phyloP scores from a whole-genome alignment of 1,140 invertebrate species.

The Penaeus indicus region DNA sequence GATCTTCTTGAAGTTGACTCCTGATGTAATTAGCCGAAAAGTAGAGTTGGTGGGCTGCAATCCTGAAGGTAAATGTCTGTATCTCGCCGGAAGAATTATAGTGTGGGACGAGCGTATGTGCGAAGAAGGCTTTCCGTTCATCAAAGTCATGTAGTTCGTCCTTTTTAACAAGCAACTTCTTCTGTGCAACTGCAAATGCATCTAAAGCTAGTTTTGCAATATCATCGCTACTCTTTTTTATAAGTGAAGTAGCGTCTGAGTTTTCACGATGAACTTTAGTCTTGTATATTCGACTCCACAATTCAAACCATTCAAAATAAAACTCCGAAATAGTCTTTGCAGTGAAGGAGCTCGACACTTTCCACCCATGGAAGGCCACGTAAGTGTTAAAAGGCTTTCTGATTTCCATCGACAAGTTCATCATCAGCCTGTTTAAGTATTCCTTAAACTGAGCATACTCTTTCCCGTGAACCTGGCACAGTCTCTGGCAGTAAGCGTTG shows the following conservation, averaged over 20 bases:
- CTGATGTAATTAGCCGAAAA: slow-evolving; percentile 31
- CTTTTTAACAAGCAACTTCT: background rate
- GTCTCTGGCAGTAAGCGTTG: slow-evolving; percentile 26
- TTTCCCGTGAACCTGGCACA: background rate
- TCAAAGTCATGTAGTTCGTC: background rate
- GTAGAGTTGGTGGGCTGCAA: slow-evolving; percentile 23
- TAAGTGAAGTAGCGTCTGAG: background rate
- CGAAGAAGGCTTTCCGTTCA: slow-evolving; percentile 12
- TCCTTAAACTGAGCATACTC: background rate
- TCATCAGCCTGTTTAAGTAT: background rate
- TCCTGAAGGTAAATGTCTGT: slow-evolving; percentile 37
- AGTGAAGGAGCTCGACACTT: background rate
- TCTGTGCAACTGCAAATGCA: background rate
- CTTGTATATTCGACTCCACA: slow-evolving; percentile 14
- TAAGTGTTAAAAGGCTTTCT: slow-evolving; percentile 52
- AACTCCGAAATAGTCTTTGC: slow-evolving; percentile 48
- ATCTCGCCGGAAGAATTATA: slow-evolving; percentile 24
- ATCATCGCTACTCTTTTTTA: background rate
- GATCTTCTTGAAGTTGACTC: background rate
- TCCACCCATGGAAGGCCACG: slow-evolving; percentile 4
- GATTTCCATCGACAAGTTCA: slow-evolving; percentile 37
- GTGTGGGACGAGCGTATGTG: slow-evolving; percentile 35
- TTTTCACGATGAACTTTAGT: background rate
- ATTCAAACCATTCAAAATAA: slow-evolving; percentile 23
- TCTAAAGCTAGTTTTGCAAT: slow-evolving; percentile 10